Percentiles rank a stretch among this genome's conserved stretches.
Evolutionary conservation across 2,113 vertebrate species (phyloP).

Genomic region (Eclectus roratus): DNA sequence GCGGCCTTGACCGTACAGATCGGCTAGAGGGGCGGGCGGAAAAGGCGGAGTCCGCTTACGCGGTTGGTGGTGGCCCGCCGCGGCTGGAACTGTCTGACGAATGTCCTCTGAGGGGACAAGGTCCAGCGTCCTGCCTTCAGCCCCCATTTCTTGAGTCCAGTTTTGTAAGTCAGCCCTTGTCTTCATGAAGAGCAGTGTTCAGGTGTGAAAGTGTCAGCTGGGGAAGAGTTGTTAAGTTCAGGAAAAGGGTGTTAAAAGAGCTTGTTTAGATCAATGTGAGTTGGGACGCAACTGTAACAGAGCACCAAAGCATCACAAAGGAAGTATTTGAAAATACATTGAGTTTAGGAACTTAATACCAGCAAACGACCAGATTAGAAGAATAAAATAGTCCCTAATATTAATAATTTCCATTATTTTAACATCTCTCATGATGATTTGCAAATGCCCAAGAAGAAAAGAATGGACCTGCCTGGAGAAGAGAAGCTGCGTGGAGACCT

Average conservation of each 20-base stretch:
- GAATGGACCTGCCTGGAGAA: not conserved
- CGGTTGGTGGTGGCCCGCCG: not conserved
- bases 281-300: too few relatives aligned
- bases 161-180: not conserved
- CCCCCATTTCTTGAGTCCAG: not conserved
- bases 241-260: not conserved
- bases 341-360: not conserved
- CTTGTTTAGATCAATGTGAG: not conserved
- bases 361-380: not conserved
- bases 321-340: not conserved
- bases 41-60: not conserved
- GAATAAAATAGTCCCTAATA: not conserved
- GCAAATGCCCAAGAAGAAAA: not conserved
- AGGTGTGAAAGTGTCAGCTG: not conserved
- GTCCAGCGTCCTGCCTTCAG: fast-evolving
- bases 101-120: not conserved
- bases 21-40: not conserved
- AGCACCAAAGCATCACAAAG: not conserved
- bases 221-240: not conserved
- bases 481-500: not conserved
- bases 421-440: not conserved
- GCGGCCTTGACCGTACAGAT: not conserved
- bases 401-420: not conserved
- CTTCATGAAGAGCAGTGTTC: not conserved
- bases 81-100: not conserved